A percentile compares a stretch with the other conserved stretches of the same genome.
Conservation (phyloP, 1,140 invertebrate species). For the Brachionus asplanchnoidis region DNA sequence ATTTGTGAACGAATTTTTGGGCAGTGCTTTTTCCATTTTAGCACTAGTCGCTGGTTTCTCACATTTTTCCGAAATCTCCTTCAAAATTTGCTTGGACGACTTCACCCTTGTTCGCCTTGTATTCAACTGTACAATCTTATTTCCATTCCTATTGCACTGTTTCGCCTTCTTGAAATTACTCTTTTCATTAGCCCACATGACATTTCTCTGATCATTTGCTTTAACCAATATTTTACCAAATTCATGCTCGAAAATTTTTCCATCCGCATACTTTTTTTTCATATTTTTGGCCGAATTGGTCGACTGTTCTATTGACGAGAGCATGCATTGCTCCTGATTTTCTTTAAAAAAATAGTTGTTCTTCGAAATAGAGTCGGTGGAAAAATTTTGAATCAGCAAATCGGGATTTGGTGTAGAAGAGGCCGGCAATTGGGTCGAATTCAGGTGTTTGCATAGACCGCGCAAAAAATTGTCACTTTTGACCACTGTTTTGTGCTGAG, state of each 20-base stretch:
- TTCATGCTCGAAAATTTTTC: neutral
- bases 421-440: neutral
- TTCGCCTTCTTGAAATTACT: neutral
- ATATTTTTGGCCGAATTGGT: neutral
- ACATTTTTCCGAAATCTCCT: neutral
- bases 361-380: neutral
- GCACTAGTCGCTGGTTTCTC: neutral
- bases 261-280: slow-evolving; percentile 6
- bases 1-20: neutral
- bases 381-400: neutral
- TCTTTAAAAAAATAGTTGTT: neutral
- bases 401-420: slow-evolving; percentile 17
- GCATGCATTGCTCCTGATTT: neutral
- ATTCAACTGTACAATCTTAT: neutral
- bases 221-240: neutral
- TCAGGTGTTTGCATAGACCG: neutral
- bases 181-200: neutral
- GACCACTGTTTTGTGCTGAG: neutral
- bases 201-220: neutral
- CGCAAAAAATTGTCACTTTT: slow-evolving; percentile 11
- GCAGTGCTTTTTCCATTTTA: neutral
- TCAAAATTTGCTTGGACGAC: slow-evolving; percentile 5
- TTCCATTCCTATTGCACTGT: neutral
- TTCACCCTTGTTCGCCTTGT: neutral
- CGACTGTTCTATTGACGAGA: slow-evolving; percentile 1